Percentiles rank a stretch among this genome's conserved stretches.
Conservation (phyloP, 1,140 invertebrate genomes). For the Drosophila asahinai region DNA sequence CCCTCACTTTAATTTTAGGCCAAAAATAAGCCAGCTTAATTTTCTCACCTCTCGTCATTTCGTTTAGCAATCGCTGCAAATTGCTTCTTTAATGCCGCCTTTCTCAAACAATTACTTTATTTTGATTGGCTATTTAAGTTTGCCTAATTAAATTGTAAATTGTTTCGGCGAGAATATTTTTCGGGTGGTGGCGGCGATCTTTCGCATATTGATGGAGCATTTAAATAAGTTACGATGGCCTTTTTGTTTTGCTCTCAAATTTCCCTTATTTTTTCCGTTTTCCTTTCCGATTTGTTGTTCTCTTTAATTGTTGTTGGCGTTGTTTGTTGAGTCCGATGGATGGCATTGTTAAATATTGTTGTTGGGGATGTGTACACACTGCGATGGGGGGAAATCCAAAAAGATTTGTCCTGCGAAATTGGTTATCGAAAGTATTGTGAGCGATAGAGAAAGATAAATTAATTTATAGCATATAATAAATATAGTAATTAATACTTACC, state of each 20-base stretch:
- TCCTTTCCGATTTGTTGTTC: constrained; percentile 28
- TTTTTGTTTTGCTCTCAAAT: constrained; percentile 5
- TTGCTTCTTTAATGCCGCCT: constrained; percentile 12
- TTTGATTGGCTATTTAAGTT: constrained; percentile 49
- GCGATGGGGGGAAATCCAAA: neutral
- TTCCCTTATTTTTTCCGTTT: neutral
- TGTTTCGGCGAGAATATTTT: neutral
- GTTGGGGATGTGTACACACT: neutral
- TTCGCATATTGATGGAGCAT: constrained; percentile 31
- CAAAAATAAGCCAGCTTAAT: constrained; percentile 1
- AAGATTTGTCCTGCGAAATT: neutral
- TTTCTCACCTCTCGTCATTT: constrained; percentile 11
- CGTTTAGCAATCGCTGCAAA: constrained; percentile 1
- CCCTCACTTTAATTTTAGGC: neutral
- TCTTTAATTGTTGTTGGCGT: constrained; percentile 29
- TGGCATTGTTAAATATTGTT: constrained; percentile 25
- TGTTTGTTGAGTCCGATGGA: constrained; percentile 32
- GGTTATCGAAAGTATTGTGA: neutral
- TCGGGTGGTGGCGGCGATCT: neutral
- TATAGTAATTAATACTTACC: too few species aligned
- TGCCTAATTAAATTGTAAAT: constrained; percentile 42
- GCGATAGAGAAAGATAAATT: neutral
- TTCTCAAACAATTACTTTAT: constrained; percentile 38
- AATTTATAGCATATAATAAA: too few species aligned
- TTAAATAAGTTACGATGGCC: constrained; percentile 21